phyloP scores from a whole-genome alignment of 2,888 invertebrate genomes.

The Chloroclysta siterata region DNA sequence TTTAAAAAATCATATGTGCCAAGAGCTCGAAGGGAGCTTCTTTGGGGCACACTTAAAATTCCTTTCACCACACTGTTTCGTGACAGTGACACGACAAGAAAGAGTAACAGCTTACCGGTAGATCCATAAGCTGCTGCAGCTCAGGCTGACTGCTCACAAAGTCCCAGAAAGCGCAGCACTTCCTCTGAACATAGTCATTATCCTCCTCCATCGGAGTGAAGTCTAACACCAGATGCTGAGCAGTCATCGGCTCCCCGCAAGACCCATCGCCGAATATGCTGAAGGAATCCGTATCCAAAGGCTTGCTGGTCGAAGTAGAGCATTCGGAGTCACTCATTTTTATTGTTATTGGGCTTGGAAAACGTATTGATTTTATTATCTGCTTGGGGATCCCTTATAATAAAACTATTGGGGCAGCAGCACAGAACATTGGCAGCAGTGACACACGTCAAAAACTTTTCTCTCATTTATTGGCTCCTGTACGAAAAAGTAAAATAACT shows the following conservation, averaged over 20 bases:
- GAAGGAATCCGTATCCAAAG: slow-evolving; percentile 16
- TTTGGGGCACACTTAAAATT: too few relatives aligned
- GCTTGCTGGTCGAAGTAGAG: slow-evolving; percentile 17
- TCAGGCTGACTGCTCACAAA: slow-evolving; percentile 45
- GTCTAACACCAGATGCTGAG: slow-evolving; percentile 35
- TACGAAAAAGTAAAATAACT: neutral
- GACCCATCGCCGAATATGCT: slow-evolving; percentile 39
- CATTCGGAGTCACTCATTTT: slow-evolving; percentile 20
- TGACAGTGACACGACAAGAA: too few relatives aligned
- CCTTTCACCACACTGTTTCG: too few relatives aligned
- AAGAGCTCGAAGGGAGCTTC: too few relatives aligned
- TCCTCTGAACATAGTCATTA: slow-evolving; percentile 45
- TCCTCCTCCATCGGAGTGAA: slow-evolving; percentile 49
- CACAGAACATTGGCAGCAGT: too few relatives aligned
- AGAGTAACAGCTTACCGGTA: slow-evolving; percentile 41
- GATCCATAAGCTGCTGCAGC: slow-evolving; percentile 45
- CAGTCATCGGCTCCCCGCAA: slow-evolving; percentile 38
- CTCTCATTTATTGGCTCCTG: too few relatives aligned
- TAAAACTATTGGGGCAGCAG: slow-evolving; percentile 1
- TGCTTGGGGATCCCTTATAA: slow-evolving; percentile 8
- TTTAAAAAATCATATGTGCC: too few relatives aligned
- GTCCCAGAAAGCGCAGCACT: slow-evolving; percentile 55
- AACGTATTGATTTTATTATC: too few relatives aligned
- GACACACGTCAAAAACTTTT: too few relatives aligned
- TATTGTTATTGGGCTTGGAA: neutral